phyloP scores from a whole-genome alignment of 2,888 invertebrate species.

The Melinaea marsaeus region DNA sequence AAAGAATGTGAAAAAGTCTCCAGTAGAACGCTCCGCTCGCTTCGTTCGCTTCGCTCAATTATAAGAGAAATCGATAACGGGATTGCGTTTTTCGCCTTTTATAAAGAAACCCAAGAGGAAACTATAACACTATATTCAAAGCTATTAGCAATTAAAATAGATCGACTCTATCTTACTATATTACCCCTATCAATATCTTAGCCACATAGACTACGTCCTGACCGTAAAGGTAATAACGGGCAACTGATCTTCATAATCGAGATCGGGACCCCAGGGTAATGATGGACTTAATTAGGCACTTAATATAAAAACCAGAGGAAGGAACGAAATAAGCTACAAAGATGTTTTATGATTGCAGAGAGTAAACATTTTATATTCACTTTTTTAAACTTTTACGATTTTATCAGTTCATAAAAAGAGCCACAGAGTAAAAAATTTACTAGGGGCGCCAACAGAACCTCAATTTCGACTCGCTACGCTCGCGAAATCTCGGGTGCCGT shows the following conservation, averaged over 20 bases:
- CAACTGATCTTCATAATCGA: slow-evolving; percentile 33
- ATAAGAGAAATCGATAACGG: too few species aligned
- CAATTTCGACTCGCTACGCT: too few species aligned
- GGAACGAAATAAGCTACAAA: slow-evolving; percentile 16
- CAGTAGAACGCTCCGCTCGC: too few species aligned
- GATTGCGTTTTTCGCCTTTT: too few species aligned
- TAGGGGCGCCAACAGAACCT: too few species aligned
- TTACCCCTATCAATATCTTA: slow-evolving; percentile 11
- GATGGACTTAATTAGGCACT: slow-evolving; percentile 50
- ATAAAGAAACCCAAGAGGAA: too few species aligned
- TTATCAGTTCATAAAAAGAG: too few species aligned
- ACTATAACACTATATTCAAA: background rate
- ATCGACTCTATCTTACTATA: background rate
- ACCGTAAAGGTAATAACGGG: slow-evolving; percentile 31
- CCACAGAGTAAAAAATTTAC: too few species aligned
- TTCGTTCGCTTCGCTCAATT: too few species aligned
- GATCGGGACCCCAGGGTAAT: slow-evolving; percentile 35
- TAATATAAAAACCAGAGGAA: slow-evolving; percentile 47
- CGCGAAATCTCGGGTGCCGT: too few species aligned
- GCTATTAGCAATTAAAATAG: background rate
- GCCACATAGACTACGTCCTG: slow-evolving; percentile 20
- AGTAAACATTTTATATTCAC: background rate
- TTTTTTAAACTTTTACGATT: too few species aligned
- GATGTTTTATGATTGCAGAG: slow-evolving; percentile 26
- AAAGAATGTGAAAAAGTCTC: too few species aligned